Evolutionary conservation across 2,888 invertebrate genomes (phyloP).

Genomic region (Agrilus cyanescens): DNA sequence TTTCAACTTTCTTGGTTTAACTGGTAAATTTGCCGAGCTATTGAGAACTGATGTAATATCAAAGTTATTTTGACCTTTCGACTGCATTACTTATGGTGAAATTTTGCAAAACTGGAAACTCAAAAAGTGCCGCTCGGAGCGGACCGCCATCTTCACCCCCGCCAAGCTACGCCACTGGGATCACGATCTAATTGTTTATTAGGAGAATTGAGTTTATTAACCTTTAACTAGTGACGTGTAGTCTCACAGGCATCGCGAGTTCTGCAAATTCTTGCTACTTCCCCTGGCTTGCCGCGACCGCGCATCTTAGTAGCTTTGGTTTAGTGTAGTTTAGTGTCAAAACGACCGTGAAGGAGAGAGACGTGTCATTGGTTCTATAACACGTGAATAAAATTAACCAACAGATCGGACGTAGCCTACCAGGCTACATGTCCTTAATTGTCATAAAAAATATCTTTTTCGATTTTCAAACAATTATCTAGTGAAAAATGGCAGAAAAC

Average conservation of each 20-base stretch:
- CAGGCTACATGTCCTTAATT: constrained; percentile 2
- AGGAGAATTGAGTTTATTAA: too few species aligned
- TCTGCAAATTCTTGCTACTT: background rate
- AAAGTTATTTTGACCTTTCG: too few species aligned
- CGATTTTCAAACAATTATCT: background rate
- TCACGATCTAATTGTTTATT: too few species aligned
- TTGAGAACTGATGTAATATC: too few species aligned
- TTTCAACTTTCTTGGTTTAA: too few species aligned
- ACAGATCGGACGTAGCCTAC: constrained; percentile 11
- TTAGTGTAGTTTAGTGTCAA: constrained; percentile 15
- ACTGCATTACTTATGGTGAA: too few species aligned
- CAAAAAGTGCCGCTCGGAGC: too few species aligned
- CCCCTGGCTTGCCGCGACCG: constrained; percentile 1
- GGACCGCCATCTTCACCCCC: too few species aligned
- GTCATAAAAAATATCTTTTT: too few species aligned
- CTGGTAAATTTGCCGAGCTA: too few species aligned
- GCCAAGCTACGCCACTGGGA: too few species aligned
- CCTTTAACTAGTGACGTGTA: background rate
- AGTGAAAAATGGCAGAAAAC: constrained; percentile 8
- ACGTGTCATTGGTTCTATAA: constrained; percentile 11
- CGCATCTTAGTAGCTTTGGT: constrained; percentile 11
- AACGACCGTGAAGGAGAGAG: constrained; percentile 13
- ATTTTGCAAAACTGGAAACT: too few species aligned
- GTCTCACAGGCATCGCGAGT: background rate
- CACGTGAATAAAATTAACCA: constrained; percentile 2